Percentiles rank a stretch among this genome's conserved stretches.
phyloP scores from a whole-genome alignment of 2,113 vertebrate species.

The Ancistrus triradiatus region DNA sequence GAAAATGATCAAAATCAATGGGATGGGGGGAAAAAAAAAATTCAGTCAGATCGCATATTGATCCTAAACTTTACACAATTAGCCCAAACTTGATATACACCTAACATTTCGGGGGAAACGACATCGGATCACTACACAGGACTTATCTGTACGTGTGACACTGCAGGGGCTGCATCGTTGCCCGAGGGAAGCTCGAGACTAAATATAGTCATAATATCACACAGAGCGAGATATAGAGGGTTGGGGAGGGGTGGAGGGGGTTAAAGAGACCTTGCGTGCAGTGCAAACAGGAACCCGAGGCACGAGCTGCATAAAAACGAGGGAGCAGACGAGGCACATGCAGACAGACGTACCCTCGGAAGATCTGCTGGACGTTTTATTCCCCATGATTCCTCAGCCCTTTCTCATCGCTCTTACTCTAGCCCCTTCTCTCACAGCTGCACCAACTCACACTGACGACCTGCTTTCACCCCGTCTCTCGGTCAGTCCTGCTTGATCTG shows the following conservation, averaged over 20 bases:
- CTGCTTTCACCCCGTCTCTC: slow-evolving; percentile 50
- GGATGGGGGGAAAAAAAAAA: too few relatives aligned
- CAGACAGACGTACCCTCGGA: slow-evolving; percentile 56
- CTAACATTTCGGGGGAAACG: not conserved
- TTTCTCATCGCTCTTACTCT: too few relatives aligned
- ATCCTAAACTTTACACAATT: too few relatives aligned
- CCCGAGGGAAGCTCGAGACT: slow-evolving; percentile 68
- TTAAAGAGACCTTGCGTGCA: slow-evolving; percentile 9
- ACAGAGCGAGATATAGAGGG: slow-evolving; percentile 11
- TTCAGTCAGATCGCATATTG: too few relatives aligned
- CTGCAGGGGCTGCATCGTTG: slow-evolving; percentile 64
- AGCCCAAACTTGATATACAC: too few relatives aligned
- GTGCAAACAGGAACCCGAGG: slow-evolving; percentile 44
- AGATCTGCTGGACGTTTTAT: slow-evolving; percentile 59
- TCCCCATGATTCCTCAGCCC: slow-evolving; percentile 65
- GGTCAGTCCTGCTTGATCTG: slow-evolving; percentile 21
- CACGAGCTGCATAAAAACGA: slow-evolving; percentile 22
- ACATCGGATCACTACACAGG: not conserved
- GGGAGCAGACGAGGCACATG: slow-evolving; percentile 9
- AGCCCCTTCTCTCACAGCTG: not conserved
- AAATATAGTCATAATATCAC: slow-evolving; percentile 83
- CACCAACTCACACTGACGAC: slow-evolving; percentile 27
- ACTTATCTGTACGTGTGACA: not conserved
- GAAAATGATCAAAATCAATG: too few relatives aligned
- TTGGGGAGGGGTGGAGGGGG: slow-evolving; percentile 32